Evolutionary conservation across 2,113 vertebrate genomes (phyloP).

Genomic region (Phyllopteryx taeniolatus): DNA sequence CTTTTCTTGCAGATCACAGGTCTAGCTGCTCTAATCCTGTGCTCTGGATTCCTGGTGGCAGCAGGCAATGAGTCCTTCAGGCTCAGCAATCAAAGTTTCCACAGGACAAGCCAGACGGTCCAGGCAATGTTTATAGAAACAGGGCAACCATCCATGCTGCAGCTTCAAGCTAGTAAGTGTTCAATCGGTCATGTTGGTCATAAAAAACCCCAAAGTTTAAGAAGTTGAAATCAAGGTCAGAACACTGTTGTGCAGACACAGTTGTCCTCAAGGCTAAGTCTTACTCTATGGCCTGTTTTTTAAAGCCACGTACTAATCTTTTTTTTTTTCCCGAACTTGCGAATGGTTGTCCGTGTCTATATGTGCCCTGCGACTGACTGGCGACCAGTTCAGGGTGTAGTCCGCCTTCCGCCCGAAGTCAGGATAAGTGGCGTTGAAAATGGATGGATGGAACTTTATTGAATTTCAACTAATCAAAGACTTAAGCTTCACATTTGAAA

Average conservation of each 20-base stretch:
- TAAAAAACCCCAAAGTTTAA: background rate
- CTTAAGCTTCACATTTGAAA: background rate
- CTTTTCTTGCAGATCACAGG: constrained; percentile 77
- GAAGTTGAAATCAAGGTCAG: background rate
- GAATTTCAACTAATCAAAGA: background rate
- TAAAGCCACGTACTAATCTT: background rate
- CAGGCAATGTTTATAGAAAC: constrained; percentile 71
- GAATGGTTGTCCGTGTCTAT: too few relatives aligned
- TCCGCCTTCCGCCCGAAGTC: too few relatives aligned
- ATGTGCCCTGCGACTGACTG: too few relatives aligned
- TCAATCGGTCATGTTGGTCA: background rate
- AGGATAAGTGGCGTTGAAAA: too few relatives aligned
- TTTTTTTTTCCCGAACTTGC: too few relatives aligned
- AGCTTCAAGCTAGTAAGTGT: constrained; percentile 81
- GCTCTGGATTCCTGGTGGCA: constrained; percentile 86
- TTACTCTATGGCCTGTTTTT: background rate
- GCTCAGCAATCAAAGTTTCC: constrained; percentile 77
- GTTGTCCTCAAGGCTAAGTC: background rate
- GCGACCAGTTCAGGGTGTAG: too few relatives aligned
- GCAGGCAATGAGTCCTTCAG: constrained; percentile 87
- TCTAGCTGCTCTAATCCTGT: constrained; percentile 81
- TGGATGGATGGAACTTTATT: too few relatives aligned
- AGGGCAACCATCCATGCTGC: constrained; percentile 66
- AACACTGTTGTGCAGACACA: background rate
- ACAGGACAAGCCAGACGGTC: constrained; percentile 67